Evolutionary conservation across 2,888 invertebrate species (phyloP).

Genomic region (Elaeidobius kamerunicus): DNA sequence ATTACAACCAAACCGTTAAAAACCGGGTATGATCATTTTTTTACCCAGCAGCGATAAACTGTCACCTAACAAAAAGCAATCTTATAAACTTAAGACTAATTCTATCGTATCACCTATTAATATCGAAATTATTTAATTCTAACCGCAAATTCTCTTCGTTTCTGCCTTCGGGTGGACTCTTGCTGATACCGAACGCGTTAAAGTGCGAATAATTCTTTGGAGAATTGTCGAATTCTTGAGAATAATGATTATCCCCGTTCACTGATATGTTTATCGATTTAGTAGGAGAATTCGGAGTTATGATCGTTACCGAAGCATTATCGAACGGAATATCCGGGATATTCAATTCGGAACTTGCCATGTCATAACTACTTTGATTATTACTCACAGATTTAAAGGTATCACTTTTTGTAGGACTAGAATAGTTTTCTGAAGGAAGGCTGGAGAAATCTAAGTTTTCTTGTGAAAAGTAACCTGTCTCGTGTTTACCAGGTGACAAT

Average conservation of each 20-base stretch:
- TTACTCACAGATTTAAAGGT: slow-evolving; percentile 42
- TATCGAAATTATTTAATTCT: slow-evolving; percentile 44
- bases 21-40: too few relatives aligned
- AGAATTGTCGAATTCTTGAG: slow-evolving; percentile 8
- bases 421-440: slow-evolving; percentile 36
- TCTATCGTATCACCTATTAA: slow-evolving; percentile 41
- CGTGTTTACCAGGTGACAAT: slow-evolving; percentile 21
- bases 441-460: slow-evolving; percentile 41
- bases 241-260: not conserved
- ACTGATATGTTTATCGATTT: slow-evolving; percentile 26
- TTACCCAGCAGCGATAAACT: slow-evolving; percentile 2
- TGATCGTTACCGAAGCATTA: slow-evolving; percentile 21
- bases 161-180: slow-evolving; percentile 34
- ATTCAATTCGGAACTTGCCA: slow-evolving; percentile 40
- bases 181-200: slow-evolving; percentile 37
- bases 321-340: slow-evolving; percentile 43
- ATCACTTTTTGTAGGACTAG: slow-evolving; percentile 37
- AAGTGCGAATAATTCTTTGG: slow-evolving; percentile 33
- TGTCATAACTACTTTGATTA: slow-evolving; percentile 38
- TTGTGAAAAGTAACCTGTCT: slow-evolving; percentile 35
- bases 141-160: slow-evolving; percentile 33
- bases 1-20: too few relatives aligned
- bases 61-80: slow-evolving; percentile 12
- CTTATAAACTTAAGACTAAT: slow-evolving; percentile 11
- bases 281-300: slow-evolving; percentile 13